These are phyloP conservation scores for Sebastes steindachneri DNA, from an alignment of 2,797 vertebrate genomes.

Conservation along the genomic window DNA sequence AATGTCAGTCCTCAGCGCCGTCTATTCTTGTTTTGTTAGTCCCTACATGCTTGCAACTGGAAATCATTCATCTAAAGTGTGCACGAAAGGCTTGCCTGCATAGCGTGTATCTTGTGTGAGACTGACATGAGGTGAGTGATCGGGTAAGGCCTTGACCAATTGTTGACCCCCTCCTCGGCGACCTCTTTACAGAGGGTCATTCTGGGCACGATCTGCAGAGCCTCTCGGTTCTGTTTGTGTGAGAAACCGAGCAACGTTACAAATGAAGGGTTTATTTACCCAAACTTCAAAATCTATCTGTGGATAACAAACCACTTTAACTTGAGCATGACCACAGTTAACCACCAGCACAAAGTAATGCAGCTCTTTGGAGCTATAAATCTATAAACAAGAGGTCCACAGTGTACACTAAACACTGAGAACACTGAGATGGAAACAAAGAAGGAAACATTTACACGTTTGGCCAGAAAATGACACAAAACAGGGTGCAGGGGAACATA, in stretches of 20 bases:
- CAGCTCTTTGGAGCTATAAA: not conserved
- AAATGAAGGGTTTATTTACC: slow-evolving; percentile 9
- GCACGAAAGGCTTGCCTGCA: not conserved
- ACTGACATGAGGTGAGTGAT: slow-evolving; percentile 6
- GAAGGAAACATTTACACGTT: not conserved
- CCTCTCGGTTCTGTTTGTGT: not conserved
- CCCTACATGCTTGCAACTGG: not conserved
- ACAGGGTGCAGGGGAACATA: not conserved
- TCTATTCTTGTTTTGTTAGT: not conserved
- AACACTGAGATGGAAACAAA: not conserved
- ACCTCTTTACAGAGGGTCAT: not conserved
- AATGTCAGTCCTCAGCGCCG: not conserved
- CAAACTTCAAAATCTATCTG: not conserved
- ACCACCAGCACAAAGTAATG: not conserved
- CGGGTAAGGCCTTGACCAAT: slow-evolving; percentile 13
- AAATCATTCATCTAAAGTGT: not conserved
- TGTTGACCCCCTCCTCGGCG: not conserved
- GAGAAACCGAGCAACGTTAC: not conserved
- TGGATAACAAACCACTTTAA: slow-evolving; percentile 5
- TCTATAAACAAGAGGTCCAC: slow-evolving; percentile 3
- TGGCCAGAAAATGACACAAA: not conserved
- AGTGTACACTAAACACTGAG: not conserved
- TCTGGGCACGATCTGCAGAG: not conserved
- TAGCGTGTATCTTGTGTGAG: not conserved
- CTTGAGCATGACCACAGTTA: slow-evolving; percentile 9